Percentiles rank a stretch among this genome's conserved stretches.
phyloP scores from a whole-genome alignment of 1,140 invertebrate genomes.

The Drosophila pectinifera region DNA sequence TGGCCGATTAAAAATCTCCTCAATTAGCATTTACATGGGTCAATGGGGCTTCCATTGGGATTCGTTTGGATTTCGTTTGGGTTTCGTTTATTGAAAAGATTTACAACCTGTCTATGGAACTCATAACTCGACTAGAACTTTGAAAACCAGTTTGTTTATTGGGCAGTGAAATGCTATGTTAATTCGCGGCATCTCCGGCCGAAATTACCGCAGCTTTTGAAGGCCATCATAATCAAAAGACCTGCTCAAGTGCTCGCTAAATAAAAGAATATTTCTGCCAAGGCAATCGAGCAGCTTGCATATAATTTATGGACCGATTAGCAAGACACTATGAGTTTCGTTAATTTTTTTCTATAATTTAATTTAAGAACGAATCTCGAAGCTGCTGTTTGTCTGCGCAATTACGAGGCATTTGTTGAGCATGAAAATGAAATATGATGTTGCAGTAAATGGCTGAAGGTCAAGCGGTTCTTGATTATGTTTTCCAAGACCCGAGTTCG shows the following conservation, averaged over 20 bases:
- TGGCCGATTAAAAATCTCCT: constrained; percentile 5
- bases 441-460: constrained; percentile 57
- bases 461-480: constrained; percentile 48
- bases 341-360: constrained; percentile 36
- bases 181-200: constrained; percentile 19
- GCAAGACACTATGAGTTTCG: constrained; percentile 23
- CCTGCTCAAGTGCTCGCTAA: constrained; percentile 28
- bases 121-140: constrained; percentile 23
- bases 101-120: constrained; percentile 1
- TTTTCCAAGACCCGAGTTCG: constrained; percentile 24
- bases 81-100: constrained; percentile 2
- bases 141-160: constrained; percentile 38
- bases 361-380: constrained; percentile 50
- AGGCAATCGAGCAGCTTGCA: constrained; percentile 59
- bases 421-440: constrained; percentile 50
- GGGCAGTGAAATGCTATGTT: constrained; percentile 29
- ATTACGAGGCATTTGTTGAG: constrained; percentile 44
- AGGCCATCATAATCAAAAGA: constrained; percentile 35
- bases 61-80: not conserved
- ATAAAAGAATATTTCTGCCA: constrained; percentile 60
- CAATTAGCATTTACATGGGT: constrained; percentile 40
- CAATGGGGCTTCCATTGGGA: constrained; percentile 1
- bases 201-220: constrained; percentile 28
- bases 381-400: constrained; percentile 27
- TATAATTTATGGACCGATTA: constrained; percentile 60